phyloP scores from a whole-genome alignment of 1,140 invertebrate species.

The Asbolus verrucosus region DNA sequence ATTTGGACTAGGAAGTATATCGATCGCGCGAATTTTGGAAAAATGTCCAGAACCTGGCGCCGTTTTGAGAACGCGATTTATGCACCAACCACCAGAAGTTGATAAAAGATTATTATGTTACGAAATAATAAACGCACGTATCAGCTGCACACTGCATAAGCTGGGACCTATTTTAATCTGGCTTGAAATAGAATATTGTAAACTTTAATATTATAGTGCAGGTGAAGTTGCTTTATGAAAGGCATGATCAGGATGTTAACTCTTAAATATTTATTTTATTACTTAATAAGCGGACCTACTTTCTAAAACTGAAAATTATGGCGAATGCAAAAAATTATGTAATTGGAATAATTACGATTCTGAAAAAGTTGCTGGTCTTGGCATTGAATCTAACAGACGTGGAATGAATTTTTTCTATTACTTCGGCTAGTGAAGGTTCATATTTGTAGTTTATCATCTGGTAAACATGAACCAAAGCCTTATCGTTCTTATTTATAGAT shows the following conservation, averaged over 20 bases:
- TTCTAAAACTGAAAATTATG: conserved; percentile 11
- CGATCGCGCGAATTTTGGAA: not conserved
- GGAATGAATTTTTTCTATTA: too few relatives aligned
- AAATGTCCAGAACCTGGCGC: not conserved
- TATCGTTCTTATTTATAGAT: too few relatives aligned
- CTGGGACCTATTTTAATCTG: conserved; percentile 11
- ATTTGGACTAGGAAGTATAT: not conserved
- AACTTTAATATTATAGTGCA: conserved; percentile 33
- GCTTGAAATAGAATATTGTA: conserved; percentile 17
- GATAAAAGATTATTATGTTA: conserved; percentile 30
- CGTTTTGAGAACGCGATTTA: conserved; percentile 4
- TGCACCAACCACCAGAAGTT: too few relatives aligned
- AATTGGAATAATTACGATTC: too few relatives aligned
- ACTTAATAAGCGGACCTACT: conserved; percentile 31
- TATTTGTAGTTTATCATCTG: too few relatives aligned
- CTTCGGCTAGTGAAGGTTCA: too few relatives aligned
- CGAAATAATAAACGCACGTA: conserved; percentile 38
- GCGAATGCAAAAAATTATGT: conserved; percentile 5
- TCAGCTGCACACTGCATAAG: conserved; percentile 21
- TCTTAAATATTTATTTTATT: conserved; percentile 8
- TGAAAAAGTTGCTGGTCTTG: too few relatives aligned
- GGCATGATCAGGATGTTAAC: conserved; percentile 23
- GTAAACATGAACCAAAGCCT: too few relatives aligned
- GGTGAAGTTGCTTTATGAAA: conserved; percentile 30
- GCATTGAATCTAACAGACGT: too few relatives aligned